Conservation (phyloP, 2,888 invertebrate genomes). For the Drosophila anomalata region DNA sequence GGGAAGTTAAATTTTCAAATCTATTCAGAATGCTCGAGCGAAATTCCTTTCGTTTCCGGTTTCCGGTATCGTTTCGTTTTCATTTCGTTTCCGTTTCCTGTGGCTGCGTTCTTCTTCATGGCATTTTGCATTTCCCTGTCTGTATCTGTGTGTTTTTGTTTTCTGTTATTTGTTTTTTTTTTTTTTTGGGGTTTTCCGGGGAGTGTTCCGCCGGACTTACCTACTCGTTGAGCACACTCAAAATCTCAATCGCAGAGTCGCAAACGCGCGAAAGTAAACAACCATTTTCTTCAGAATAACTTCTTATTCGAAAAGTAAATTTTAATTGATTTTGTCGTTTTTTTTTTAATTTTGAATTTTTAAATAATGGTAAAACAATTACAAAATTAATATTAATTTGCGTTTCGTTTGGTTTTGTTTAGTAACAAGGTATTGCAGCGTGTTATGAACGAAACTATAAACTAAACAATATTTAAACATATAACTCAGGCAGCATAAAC, state of each 20-base stretch:
- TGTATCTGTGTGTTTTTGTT: constrained; percentile 5
- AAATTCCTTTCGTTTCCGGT: constrained; percentile 13
- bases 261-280: constrained; percentile 63
- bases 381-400: constrained; percentile 32
- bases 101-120: constrained; percentile 41
- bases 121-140: constrained; percentile 36
- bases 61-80: constrained; percentile 11
- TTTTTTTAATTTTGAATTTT: constrained; percentile 33
- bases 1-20: constrained; percentile 22
- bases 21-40: constrained; percentile 27
- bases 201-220: constrained; percentile 5
- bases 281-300: constrained; percentile 54
- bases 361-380: constrained; percentile 43
- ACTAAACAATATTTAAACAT: constrained; percentile 33
- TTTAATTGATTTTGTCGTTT: constrained; percentile 35
- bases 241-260: constrained; percentile 19
- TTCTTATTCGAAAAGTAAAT: constrained; percentile 43
- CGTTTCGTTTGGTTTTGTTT: constrained; percentile 25
- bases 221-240: constrained; percentile 17
- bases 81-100: constrained; percentile 16
- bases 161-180: not conserved
- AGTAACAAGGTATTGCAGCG: constrained; percentile 59
- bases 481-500: constrained; percentile 35
- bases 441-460: constrained; percentile 38
- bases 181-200: constrained; percentile 3